These are phyloP conservation scores for Drosophila silvestris DNA, from an alignment of 2,888 invertebrate genomes.

Conservation along the genomic window DNA sequence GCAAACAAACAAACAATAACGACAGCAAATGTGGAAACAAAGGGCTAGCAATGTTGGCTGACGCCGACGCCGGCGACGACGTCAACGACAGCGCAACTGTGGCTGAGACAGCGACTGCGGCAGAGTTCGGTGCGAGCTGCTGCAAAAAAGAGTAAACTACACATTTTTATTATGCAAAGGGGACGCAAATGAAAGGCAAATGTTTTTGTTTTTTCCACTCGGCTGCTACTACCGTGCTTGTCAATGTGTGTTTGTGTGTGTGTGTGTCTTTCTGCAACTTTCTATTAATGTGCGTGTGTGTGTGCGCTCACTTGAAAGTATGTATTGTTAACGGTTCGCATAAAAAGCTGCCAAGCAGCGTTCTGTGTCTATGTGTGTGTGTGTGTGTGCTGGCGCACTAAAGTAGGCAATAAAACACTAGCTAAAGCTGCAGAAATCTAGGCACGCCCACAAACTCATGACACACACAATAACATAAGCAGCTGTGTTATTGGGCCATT, in stretches of 20 bases:
- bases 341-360: conserved; percentile 61
- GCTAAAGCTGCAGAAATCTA: conserved; percentile 65
- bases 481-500: conserved; percentile 48
- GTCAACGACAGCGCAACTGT: conserved; percentile 10
- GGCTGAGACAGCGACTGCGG: conserved; percentile 20
- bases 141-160: conserved; percentile 69
- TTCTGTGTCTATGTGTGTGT: conserved; percentile 22
- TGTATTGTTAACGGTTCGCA: conserved; percentile 73
- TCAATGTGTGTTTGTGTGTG: conserved; percentile 24
- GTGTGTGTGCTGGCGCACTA: conserved; percentile 31
- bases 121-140: conserved; percentile 25
- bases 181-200: conserved; percentile 80
- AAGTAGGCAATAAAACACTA: conserved; percentile 79
- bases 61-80: conserved; percentile 32
- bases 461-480: conserved; percentile 55
- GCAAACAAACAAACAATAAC: conserved; percentile 75
- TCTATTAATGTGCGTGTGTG: conserved; percentile 43
- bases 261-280: conserved; percentile 20
- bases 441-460: conserved; percentile 64
- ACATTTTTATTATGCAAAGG: conserved; percentile 81
- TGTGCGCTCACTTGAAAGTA: conserved; percentile 70
- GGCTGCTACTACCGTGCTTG: conserved; percentile 34
- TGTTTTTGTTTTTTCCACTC: conserved; percentile 74
- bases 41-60: conserved; percentile 72
- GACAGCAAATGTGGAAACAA: conserved; percentile 72